Base-by-base conservation (phyloP, 2,797 vertebrate species). In the Phalanger gymnotis region DNA sequence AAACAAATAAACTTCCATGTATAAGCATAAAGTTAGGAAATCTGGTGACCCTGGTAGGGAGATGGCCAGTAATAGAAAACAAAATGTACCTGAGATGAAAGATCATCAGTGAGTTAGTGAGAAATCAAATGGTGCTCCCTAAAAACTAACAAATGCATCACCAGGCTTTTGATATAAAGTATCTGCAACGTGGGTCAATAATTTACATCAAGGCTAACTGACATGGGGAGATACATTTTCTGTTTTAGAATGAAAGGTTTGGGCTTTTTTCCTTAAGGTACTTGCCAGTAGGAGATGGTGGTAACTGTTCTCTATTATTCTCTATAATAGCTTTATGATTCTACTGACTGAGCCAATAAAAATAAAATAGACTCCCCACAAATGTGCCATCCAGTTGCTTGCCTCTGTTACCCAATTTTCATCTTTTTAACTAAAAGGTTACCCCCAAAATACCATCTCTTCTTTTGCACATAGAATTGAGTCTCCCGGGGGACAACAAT, bases 131-230 rank as follows among this genome's bases (percentile, higher is more conserved):
- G 92, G 92, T 96, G 47, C 92, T 93, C 90, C 94, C 97, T 90
- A 95, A 61, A 91, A 90, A 34, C 53, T 94, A 2, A 81, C 93
- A 98, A 97, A 95, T 94, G 53, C 91, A 53, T 30, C 95, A 34
- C 30, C 25, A 55, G 91, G 73, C 13, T 96, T 95, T 97, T 81
- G 30, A 97, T 96, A 97, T 97, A 93, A 93, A 95, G 96, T 53
- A 94, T 90, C 10, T 81, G 90, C 6, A 52, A 52, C 94, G 92
- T 4, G 2, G 92, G 95, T 95, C 93, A 96, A 93, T 97, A 97
- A 96, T 95, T 95, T 92, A 93, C 66, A 40, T 40, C 90, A 89
- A 94, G 27, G 40, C 89, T 95, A 94, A 95, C 52, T 96, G 96
- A 96, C 81, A 94, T 14, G 28, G 92, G 92, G 94, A 94, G 66